Percentiles rank a stretch among this genome's conserved stretches.
These are phyloP conservation scores for Lasioglossum zephyrum DNA, from an alignment of 2,888 invertebrate genomes.

Conservation along the genomic window DNA sequence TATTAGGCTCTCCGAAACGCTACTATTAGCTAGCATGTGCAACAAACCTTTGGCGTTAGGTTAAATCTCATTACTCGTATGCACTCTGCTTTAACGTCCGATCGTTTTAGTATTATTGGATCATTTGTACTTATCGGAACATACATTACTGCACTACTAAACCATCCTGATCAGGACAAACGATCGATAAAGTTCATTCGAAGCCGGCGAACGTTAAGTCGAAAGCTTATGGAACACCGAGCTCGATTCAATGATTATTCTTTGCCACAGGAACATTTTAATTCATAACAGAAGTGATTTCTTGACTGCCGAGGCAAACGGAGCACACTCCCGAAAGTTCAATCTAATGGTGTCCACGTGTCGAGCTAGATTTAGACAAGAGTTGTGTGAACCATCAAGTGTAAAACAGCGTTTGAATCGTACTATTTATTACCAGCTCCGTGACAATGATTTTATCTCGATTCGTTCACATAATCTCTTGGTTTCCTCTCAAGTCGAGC, in stretches of 20 bases:
- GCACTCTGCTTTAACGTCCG: not conserved
- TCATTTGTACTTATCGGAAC: not conserved
- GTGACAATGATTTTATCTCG: not conserved
- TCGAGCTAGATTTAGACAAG: not conserved
- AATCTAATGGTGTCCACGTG: not conserved
- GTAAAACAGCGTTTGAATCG: not conserved
- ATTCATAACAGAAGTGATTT: not conserved
- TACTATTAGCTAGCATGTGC: not conserved
- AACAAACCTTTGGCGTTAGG: not conserved
- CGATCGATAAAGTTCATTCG: not conserved
- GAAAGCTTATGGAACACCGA: not conserved
- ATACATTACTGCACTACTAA: not conserved
- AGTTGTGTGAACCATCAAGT: not conserved
- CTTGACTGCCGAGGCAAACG: not conserved
- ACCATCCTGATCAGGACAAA: not conserved
- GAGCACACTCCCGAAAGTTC: not conserved
- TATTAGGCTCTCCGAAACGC: not conserved
- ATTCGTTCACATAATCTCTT: not conserved
- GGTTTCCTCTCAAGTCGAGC: not conserved
- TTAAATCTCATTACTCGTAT: slow-evolving; percentile 8
- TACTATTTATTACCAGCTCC: not conserved
- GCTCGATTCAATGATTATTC: not conserved
- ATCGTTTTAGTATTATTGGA: slow-evolving; percentile 1
- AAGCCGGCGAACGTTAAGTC: not conserved
- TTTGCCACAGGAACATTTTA: not conserved